Conservation (phyloP, 2,797 vertebrate species). For the Etheostoma nigrum region DNA sequence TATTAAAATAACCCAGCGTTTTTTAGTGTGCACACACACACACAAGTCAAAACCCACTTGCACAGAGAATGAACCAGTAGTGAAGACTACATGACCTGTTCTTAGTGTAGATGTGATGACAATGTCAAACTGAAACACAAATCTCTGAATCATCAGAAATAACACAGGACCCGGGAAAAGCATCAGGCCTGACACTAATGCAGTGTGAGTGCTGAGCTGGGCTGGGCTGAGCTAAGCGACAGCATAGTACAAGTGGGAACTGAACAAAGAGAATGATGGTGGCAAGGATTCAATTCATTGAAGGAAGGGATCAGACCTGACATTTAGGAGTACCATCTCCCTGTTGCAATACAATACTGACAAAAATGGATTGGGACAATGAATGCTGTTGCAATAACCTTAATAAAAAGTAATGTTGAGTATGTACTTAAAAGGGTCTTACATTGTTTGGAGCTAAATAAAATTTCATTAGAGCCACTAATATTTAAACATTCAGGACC, state of each 20-base stretch:
- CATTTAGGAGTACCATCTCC: constrained; percentile 20
- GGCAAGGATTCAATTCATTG: constrained; percentile 32
- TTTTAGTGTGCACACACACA: too few species aligned
- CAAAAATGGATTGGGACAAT: neutral
- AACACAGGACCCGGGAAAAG: constrained; percentile 66
- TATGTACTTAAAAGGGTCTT: neutral
- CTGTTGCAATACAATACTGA: constrained; percentile 1
- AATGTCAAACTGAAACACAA: constrained; percentile 70
- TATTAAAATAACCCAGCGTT: too few species aligned
- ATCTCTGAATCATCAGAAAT: constrained; percentile 83
- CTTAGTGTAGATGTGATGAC: constrained; percentile 72
- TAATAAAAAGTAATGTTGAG: neutral
- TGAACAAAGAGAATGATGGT: constrained; percentile 63
- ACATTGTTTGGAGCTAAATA: constrained; percentile 9
- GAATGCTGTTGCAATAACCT: constrained; percentile 1
- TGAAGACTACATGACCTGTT: constrained; percentile 53
- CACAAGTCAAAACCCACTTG: constrained; percentile 38
- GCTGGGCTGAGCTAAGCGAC: constrained; percentile 60
- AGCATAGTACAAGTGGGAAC: constrained; percentile 53
- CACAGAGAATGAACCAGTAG: constrained; percentile 46
- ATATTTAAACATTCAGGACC: constrained; percentile 24
- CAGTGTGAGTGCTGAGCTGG: constrained; percentile 75
- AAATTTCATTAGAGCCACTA: neutral
- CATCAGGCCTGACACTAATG: constrained; percentile 81
- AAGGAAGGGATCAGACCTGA: constrained; percentile 41